phyloP scores from a whole-genome alignment of 2,888 invertebrate genomes.

The Mellilla xanthometata region DNA sequence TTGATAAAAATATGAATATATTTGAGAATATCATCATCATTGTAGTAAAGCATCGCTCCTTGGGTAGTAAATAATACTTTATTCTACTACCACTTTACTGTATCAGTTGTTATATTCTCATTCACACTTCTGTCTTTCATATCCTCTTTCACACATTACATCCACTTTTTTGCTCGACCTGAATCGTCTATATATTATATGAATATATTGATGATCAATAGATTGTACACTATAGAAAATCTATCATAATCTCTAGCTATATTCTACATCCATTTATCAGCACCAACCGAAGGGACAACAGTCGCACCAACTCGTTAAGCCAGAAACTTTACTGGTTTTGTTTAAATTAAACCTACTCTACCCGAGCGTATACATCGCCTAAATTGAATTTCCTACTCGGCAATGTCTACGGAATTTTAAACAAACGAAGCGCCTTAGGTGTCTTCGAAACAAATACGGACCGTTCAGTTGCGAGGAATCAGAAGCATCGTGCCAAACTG shows the following conservation, averaged over 20 bases:
- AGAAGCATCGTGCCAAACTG: constrained; percentile 7
- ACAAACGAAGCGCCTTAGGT: constrained; percentile 33
- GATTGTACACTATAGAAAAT: too few species aligned
- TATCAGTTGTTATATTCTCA: too few species aligned
- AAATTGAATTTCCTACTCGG: constrained; percentile 47
- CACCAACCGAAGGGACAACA: constrained; percentile 39
- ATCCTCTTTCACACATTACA: too few species aligned
- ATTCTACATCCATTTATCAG: background rate
- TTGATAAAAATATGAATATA: too few species aligned
- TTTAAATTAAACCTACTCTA: constrained; percentile 50
- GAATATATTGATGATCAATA: too few species aligned
- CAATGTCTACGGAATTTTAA: constrained; percentile 37
- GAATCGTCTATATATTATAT: too few species aligned
- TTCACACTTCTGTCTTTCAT: too few species aligned
- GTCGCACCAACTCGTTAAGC: constrained; percentile 47
- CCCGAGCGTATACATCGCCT: constrained; percentile 35
- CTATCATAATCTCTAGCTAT: background rate
- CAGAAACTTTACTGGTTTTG: constrained; percentile 52
- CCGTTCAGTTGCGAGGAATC: constrained; percentile 6
- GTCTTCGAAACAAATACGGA: constrained; percentile 34
- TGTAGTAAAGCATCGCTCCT: too few species aligned
- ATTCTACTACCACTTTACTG: too few species aligned
- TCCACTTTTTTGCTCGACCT: too few species aligned
- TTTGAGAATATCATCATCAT: too few species aligned
- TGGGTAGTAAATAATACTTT: too few species aligned